A percentile compares a stretch with the other conserved stretches of the same genome.
Evolutionary conservation across 2,797 vertebrate species (phyloP).

Genomic region (Clamator glandarius): DNA sequence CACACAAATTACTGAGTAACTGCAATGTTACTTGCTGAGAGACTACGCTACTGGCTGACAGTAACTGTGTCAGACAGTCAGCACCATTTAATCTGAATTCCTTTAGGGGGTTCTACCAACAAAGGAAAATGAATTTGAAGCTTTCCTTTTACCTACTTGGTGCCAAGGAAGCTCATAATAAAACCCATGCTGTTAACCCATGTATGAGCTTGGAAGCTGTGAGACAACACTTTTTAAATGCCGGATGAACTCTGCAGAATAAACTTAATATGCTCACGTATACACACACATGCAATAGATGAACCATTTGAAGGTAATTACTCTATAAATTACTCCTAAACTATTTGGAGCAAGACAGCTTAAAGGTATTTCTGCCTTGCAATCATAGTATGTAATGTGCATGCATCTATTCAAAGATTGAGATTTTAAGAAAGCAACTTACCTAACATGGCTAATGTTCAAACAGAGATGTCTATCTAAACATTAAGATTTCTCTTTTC

Average conservation of each 20-base stretch:
- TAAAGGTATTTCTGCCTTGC: neutral
- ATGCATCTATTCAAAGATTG: neutral
- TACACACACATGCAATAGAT: neutral
- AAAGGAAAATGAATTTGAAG: conserved; percentile 54
- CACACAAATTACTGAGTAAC: conserved; percentile 14
- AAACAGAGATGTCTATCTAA: neutral
- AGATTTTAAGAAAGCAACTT: neutral
- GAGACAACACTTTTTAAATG: neutral
- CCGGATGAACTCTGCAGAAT: neutral
- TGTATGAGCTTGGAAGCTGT: conserved; percentile 31
- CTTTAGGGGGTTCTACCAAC: conserved; percentile 53
- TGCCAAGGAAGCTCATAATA: conserved; percentile 38
- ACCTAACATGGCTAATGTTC: neutral
- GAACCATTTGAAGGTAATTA: conserved; percentile 4
- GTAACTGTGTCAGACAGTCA: conserved; percentile 26
- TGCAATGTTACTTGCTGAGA: conserved; percentile 14
- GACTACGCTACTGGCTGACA: neutral
- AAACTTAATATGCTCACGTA: neutral
- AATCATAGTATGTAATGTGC: neutral
- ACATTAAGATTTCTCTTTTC: neutral
- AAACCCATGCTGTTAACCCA: conserved; percentile 39
- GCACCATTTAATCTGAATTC: conserved; percentile 48
- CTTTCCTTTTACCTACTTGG: conserved; percentile 39
- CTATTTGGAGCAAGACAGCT: neutral
- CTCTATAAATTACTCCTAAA: neutral